Base-by-base conservation (phyloP, 2,888 invertebrate genomes). In the Calephelis perditalis region DNA sequence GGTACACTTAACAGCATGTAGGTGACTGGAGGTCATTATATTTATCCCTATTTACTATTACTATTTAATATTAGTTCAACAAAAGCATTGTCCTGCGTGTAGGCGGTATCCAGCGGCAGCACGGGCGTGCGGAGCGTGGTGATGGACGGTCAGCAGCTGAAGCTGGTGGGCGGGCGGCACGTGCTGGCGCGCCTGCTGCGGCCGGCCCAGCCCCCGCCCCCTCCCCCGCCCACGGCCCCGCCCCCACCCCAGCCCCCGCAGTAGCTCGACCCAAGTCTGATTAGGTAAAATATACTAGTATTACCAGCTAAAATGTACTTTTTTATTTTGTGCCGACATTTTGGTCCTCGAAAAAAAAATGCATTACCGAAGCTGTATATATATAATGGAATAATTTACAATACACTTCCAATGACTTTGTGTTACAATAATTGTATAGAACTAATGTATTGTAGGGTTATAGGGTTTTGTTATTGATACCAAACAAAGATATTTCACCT, bases 71-170 rank as follows among this genome's bases (percentile, higher is more conserved):
- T 26, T 26, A 26, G 3, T 26, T 26, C 26, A 26, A 26, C 26
- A 26, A 26, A 26, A 26, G 26, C 26, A 26, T 26, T 26, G 26
- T 26, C 3, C 26, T 45, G n/a, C 36, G 8, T 60, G 7, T 75
- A 86, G 81, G 74, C 77, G 3, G 73, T 72, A 8, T 66, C 79
- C 5, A 73, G 71, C 46, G 70, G 82, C 68, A 74, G 81, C 52
- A 67, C 79, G 65, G 83, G 79, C 44, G 84, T 87, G 1, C 81
- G 90, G 9, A 82, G 86, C 61, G 89, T 90, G 7, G 71, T 89
- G 36, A 85, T 90, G 88, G 90, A 89, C 64, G 89, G 89, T 0
- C 89, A 89, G 45, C 90, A 89, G 56, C 68, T 90, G 56, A 90
- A 90, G 58, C 72, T 90, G 2, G 86, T 90, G 0, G 86, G 88